A percentile compares a stretch with the other conserved stretches of the same genome.
Evolutionary conservation across 1,140 invertebrate species (phyloP).

Genomic region (Sinonovacula constricta): DNA sequence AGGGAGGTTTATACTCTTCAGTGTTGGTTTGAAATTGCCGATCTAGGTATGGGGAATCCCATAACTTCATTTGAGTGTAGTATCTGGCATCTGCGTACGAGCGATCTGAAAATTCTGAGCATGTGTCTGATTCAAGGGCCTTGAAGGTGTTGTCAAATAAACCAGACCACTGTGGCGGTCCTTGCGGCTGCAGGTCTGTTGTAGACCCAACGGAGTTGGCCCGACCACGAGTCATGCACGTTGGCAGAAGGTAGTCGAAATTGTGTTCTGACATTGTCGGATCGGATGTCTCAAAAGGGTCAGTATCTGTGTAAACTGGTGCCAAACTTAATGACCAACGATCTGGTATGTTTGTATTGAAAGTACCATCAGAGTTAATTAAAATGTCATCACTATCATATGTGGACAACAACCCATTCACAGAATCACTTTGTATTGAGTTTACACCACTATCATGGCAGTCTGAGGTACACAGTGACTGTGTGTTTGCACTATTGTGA

Average conservation of each 20-base stretch:
- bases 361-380: too few relatives aligned
- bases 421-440: too few relatives aligned
- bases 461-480: too few relatives aligned
- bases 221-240: slow-evolving; percentile 15
- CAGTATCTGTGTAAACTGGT: too few relatives aligned
- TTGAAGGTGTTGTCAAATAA: slow-evolving; percentile 30
- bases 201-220: not conserved
- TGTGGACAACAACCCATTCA: too few relatives aligned
- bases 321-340: too few relatives aligned
- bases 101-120: slow-evolving; percentile 31
- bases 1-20: slow-evolving; percentile 23
- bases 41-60: slow-evolving; percentile 37
- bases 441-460: too few relatives aligned
- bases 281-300: too few relatives aligned
- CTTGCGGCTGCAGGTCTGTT: not conserved
- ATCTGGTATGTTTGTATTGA: too few relatives aligned
- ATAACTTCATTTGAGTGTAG: slow-evolving; percentile 41
- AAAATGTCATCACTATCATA: too few relatives aligned
- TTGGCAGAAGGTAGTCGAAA: slow-evolving; percentile 42
- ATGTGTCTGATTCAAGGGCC: slow-evolving; percentile 38
- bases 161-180: not conserved
- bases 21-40: slow-evolving; percentile 11
- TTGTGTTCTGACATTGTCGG: slow-evolving; percentile 3
- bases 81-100: slow-evolving; percentile 44
- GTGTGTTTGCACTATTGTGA: too few relatives aligned